These are phyloP conservation scores for Antechinus stuartii DNA, from an alignment of 2,113 vertebrate species.

Conservation along the genomic window DNA sequence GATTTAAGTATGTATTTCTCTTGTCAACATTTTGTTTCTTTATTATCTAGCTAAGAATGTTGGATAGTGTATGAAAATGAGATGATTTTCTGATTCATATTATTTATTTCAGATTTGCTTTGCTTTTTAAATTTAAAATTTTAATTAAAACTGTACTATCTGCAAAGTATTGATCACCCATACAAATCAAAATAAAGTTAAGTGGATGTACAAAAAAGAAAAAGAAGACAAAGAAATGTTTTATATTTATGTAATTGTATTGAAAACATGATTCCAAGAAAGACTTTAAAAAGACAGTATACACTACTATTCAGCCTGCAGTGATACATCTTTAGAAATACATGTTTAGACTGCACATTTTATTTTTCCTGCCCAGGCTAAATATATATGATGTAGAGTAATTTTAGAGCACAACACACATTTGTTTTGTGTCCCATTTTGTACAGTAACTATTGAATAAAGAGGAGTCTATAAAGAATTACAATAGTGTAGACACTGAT, in stretches of 20 bases:
- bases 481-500: constrained; percentile 77
- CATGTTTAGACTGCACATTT: not conserved
- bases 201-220: not conserved
- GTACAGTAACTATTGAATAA: constrained; percentile 77
- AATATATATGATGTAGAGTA: constrained; percentile 59
- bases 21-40: constrained; percentile 3
- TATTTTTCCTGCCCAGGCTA: constrained; percentile 43
- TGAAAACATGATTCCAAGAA: constrained; percentile 10
- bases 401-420: constrained; percentile 69
- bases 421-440: constrained; percentile 78
- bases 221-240: not conserved
- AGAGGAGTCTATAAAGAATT: constrained; percentile 79
- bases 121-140: constrained; percentile 12
- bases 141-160: not conserved
- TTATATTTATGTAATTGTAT: not conserved
- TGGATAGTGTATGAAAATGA: not conserved
- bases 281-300: not conserved
- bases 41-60: not conserved
- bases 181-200: not conserved
- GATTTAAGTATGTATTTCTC: not conserved
- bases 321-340: not conserved
- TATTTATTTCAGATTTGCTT: constrained; percentile 39
- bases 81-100: not conserved
- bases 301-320: not conserved
- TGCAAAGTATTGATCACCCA: constrained; percentile 13